phyloP scores from a whole-genome alignment of 2,113 vertebrate genomes.

The Carassius carassius region DNA sequence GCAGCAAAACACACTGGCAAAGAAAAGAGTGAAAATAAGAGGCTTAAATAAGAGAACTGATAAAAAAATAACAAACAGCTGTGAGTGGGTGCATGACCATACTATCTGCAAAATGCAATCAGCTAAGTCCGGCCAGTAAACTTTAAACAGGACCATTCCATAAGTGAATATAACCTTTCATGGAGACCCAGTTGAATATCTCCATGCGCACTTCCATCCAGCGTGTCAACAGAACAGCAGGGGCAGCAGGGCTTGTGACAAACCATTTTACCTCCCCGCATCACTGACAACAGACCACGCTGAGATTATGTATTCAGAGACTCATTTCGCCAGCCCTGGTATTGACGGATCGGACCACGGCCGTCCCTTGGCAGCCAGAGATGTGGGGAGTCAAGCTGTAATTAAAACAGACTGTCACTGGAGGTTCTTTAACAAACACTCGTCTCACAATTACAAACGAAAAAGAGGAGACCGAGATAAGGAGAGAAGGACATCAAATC shows the following conservation, averaged over 20 bases:
- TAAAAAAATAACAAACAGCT: no score
- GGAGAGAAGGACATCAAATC: constrained; percentile 25
- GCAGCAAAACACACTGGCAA: no score
- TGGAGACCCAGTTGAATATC: background rate
- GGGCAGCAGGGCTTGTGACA: constrained; percentile 2
- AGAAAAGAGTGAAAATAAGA: no score
- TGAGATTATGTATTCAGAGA: constrained; percentile 43
- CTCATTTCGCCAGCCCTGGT: constrained; percentile 2
- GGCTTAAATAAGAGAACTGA: no score
- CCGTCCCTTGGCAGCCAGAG: constrained; percentile 25
- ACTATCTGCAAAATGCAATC: no score
- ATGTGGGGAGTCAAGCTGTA: constrained; percentile 49
- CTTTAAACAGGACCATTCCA: background rate
- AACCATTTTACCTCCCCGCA: constrained; percentile 34
- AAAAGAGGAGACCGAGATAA: constrained; percentile 12
- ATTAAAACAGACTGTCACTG: constrained; percentile 48
- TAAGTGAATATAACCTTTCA: background rate
- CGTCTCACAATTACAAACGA: background rate
- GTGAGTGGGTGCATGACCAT: no score
- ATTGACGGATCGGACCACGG: constrained; percentile 27
- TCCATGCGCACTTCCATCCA: background rate
- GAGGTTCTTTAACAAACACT: constrained; percentile 46
- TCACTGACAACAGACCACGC: background rate
- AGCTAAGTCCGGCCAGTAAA: no score
- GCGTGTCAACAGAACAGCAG: background rate